phyloP scores from a whole-genome alignment of 2,888 invertebrate species.

The Phortica okadai region DNA sequence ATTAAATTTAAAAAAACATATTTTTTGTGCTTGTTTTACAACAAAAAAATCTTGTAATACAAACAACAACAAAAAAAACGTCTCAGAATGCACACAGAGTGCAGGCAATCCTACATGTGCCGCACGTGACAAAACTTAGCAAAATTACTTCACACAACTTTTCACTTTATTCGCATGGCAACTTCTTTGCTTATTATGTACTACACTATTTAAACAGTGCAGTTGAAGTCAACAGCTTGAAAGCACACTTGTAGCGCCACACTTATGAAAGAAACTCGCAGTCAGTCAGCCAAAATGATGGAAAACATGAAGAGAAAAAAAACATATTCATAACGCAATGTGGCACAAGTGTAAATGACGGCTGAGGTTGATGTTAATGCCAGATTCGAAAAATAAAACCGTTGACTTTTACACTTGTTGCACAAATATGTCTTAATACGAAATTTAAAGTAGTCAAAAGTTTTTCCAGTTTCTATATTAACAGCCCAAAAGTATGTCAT shows the following conservation, averaged over 20 bases:
- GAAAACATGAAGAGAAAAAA: background rate
- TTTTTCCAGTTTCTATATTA: too few relatives aligned
- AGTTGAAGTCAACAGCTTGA: constrained; percentile 1
- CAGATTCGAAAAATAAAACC: background rate
- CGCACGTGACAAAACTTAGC: constrained; percentile 23
- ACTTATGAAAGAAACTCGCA: constrained; percentile 12
- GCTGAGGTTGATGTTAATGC: background rate
- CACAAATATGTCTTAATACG: background rate
- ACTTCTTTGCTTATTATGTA: background rate
- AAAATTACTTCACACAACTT: constrained; percentile 3
- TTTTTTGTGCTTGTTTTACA: background rate
- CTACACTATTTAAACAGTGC: constrained; percentile 19
- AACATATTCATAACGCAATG: background rate
- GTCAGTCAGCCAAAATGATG: background rate
- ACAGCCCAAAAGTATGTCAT: too few relatives aligned
- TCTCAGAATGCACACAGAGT: constrained; percentile 5
- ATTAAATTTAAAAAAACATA: too few relatives aligned
- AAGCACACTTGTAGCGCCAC: constrained; percentile 17
- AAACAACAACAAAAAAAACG: background rate
- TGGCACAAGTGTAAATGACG: background rate
- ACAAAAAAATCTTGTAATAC: background rate
- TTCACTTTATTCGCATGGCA: background rate
- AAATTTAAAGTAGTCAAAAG: too few relatives aligned
- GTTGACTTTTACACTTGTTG: background rate
- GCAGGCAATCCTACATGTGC: constrained; percentile 2